A percentile compares a stretch with the other conserved stretches of the same genome.
Conservation (phyloP, 2,888 invertebrate species). For the Incurvaria masculella region DNA sequence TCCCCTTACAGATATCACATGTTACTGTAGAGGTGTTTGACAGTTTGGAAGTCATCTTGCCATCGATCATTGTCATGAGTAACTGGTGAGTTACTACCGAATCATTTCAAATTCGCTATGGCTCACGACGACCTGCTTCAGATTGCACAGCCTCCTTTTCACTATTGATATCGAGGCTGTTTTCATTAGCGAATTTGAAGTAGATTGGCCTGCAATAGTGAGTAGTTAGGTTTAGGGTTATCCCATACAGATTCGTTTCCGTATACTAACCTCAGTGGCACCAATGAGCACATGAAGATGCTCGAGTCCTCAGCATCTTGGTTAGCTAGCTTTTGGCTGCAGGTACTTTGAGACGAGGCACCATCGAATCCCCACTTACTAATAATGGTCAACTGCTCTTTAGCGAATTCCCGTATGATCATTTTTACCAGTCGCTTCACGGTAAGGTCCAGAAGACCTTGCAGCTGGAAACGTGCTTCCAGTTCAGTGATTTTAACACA, state of each 20-base stretch:
- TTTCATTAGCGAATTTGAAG: constrained; percentile 7
- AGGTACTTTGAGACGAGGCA: constrained; percentile 9
- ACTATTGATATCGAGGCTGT: constrained; percentile 4
- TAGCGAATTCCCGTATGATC: constrained; percentile 4
- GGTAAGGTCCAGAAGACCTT: constrained; percentile 12
- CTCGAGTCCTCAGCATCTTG: constrained; percentile 6
- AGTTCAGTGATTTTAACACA: constrained; percentile 8
- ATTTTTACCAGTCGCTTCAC: constrained; percentile 9
- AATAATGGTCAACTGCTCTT: constrained; percentile 8
- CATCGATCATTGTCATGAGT: constrained; percentile 11
- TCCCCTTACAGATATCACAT: constrained; percentile 7
- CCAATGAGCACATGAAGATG: constrained; percentile 8
- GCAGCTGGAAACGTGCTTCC: constrained; percentile 11
- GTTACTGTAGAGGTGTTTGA: constrained; percentile 9
- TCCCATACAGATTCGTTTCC: constrained; percentile 9
- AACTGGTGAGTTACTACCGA: constrained; percentile 4
- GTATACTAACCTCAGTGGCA: constrained; percentile 7
- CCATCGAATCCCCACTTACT: constrained; percentile 13
- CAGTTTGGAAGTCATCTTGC: constrained; percentile 8
- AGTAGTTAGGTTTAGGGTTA: constrained; percentile 9
- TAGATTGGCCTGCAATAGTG: constrained; percentile 7
- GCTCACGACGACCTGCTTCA: not conserved
- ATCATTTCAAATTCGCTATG: constrained; percentile 3
- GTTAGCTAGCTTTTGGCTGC: constrained; percentile 9
- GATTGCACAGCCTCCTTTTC: constrained; percentile 3